phyloP scores from a whole-genome alignment of 2,797 vertebrate species.

The Gymnoscopelus microlampas region DNA sequence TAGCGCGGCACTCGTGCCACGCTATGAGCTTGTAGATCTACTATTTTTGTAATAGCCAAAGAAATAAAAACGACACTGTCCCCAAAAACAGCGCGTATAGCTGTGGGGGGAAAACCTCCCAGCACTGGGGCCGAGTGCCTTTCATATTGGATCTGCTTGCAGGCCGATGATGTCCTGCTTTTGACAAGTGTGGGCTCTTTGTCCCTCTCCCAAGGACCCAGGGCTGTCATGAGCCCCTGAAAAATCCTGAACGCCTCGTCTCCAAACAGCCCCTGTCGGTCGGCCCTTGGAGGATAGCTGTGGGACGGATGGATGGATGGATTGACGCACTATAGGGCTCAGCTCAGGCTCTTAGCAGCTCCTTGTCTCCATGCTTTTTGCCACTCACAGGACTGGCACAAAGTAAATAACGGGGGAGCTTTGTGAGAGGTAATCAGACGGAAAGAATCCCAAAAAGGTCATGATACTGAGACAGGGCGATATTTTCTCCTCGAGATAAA shows the following conservation, averaged over 20 bases:
- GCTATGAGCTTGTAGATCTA: no score
- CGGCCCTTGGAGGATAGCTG: conserved; percentile 47
- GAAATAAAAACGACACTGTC: no score
- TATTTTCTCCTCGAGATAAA: conserved; percentile 7
- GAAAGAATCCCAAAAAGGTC: conserved; percentile 51
- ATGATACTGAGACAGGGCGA: conserved; percentile 22
- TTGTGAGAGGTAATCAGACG: conserved; percentile 49
- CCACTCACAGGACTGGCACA: conserved; percentile 42
- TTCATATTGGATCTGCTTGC: conserved; percentile 68
- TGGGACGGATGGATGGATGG: conserved; percentile 24
- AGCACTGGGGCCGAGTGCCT: conserved; percentile 49
- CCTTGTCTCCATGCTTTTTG: conserved; percentile 45
- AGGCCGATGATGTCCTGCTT: conserved; percentile 59
- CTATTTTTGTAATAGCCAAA: no score
- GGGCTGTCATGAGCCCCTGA: conserved; percentile 47
- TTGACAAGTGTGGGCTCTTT: conserved; percentile 65
- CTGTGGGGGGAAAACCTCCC: conserved; percentile 60
- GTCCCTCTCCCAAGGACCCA: conserved; percentile 42
- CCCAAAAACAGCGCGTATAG: conserved; percentile 53
- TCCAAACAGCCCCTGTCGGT: conserved; percentile 38
- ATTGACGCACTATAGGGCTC: not conserved
- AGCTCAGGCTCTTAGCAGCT: conserved; percentile 54
- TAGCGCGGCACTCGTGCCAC: no score
- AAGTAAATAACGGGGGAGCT: conserved; percentile 50
- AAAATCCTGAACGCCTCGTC: conserved; percentile 55